phyloP scores from a whole-genome alignment of 2,888 invertebrate species.

The Ophion slaviceki region DNA sequence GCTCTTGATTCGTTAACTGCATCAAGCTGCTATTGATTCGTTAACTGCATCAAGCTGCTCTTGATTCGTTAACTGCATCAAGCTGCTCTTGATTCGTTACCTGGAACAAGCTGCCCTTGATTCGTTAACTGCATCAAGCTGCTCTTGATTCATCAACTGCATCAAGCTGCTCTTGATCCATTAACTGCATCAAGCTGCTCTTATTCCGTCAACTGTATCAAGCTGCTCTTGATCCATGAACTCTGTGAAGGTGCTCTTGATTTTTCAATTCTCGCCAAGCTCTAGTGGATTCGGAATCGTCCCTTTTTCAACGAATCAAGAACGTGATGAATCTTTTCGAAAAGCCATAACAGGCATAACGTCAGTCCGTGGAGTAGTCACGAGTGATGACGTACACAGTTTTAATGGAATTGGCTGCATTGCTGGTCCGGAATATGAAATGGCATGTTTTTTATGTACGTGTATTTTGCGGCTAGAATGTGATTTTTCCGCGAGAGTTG shows the following conservation, averaged over 20 bases:
- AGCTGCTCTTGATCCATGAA: not conserved
- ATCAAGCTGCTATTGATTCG: too few species aligned
- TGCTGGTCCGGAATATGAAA: not conserved
- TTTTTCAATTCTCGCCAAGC: not conserved
- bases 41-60: too few species aligned
- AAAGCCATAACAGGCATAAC: not conserved
- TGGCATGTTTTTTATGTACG: not conserved
- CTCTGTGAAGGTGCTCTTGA: not conserved
- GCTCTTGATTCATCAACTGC: too few species aligned
- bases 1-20: not conserved
- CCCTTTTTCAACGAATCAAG: not conserved
- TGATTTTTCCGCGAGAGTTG: constrained; percentile 49
- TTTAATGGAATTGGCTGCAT: constrained; percentile 12
- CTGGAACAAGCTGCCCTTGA: too few species aligned
- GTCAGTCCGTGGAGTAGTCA: constrained; percentile 2
- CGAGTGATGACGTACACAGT: constrained; percentile 12
- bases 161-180: too few species aligned
- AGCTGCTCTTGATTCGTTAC: too few species aligned
- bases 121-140: too few species aligned
- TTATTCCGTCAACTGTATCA: not conserved
- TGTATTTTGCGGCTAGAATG: constrained; percentile 41
- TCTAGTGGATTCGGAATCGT: not conserved
- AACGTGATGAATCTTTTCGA: not conserved
- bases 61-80: too few species aligned
- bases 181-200: not conserved